These are phyloP conservation scores for Lepidonotus clava DNA, from an alignment of 2,888 invertebrate species.

Conservation along the genomic window DNA sequence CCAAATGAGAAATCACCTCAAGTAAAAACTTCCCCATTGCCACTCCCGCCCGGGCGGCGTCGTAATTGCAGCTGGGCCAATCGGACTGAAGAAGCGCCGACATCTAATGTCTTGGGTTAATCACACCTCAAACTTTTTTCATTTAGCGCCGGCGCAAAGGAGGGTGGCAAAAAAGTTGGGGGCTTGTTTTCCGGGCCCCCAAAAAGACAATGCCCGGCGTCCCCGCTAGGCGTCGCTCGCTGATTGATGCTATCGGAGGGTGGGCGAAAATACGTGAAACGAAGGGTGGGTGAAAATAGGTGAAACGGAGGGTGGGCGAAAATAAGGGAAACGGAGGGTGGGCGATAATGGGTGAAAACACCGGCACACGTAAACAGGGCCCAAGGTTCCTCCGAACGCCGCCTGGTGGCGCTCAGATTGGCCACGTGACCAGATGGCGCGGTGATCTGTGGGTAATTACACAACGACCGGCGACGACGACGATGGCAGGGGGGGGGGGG, in stretches of 20 bases:
- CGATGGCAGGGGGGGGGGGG: too few species aligned
- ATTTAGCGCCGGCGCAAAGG: background rate
- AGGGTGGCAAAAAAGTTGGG: slow-evolving; percentile 36
- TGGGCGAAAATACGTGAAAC: too few species aligned
- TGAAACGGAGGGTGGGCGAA: too few species aligned
- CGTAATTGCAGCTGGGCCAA: slow-evolving; percentile 28
- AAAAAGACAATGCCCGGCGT: slow-evolving; percentile 35
- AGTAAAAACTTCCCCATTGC: slow-evolving; percentile 42
- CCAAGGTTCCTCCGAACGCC: slow-evolving; percentile 1
- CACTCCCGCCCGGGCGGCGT: slow-evolving; percentile 34
- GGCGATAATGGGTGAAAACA: slow-evolving; percentile 36
- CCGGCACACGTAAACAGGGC: slow-evolving; percentile 35
- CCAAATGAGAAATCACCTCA: slow-evolving; percentile 48
- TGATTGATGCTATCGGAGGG: slow-evolving; percentile 42
- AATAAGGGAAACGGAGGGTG: background rate
- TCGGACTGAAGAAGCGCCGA: slow-evolving; percentile 42
- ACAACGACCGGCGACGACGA: too few species aligned
- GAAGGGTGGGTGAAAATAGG: too few species aligned
- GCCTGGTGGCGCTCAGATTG: slow-evolving; percentile 14
- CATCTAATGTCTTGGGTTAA: slow-evolving; percentile 47
- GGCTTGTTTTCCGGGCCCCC: slow-evolving; percentile 11
- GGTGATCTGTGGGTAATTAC: slow-evolving; percentile 26
- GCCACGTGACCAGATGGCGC: slow-evolving; percentile 38
- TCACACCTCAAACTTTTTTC: slow-evolving; percentile 46
- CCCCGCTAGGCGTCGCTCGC: slow-evolving; percentile 14